A percentile compares a stretch with the other conserved stretches of the same genome.
Evolutionary conservation across 2,113 vertebrate genomes (phyloP).

Genomic region (Poecile atricapillus): DNA sequence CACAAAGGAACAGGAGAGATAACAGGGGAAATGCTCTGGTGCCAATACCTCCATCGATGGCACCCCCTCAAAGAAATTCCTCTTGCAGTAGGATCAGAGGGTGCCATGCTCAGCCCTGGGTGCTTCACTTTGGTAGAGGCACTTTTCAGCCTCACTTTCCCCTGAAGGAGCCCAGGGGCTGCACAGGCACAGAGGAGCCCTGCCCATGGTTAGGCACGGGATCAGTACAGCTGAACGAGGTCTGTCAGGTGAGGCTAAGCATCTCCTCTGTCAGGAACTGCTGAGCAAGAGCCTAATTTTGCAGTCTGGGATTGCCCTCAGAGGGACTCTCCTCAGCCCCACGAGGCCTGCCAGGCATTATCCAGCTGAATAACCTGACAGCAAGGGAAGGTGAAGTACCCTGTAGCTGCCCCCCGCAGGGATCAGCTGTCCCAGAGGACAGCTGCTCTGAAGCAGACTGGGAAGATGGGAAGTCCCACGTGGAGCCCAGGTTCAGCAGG

Average conservation of each 20-base stretch:
- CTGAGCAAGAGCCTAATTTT: not conserved
- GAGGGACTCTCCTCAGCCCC: not conserved
- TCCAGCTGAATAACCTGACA: not conserved
- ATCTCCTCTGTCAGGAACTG: not conserved
- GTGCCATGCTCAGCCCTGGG: not conserved
- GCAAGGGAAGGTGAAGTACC: not conserved
- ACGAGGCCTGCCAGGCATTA: not conserved
- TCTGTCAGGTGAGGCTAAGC: not conserved
- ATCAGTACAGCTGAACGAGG: not conserved
- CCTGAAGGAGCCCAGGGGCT: too few relatives aligned
- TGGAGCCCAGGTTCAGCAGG: rapidly evolving
- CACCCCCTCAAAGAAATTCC: not conserved
- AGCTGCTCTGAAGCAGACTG: not conserved
- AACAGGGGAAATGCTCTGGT: not conserved
- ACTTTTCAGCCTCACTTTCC: not conserved
- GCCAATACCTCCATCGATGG: not conserved
- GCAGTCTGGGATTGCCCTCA: not conserved
- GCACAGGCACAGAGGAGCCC: not conserved
- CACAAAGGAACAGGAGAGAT: not conserved
- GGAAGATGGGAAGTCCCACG: not conserved
- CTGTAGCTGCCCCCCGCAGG: rapidly evolving
- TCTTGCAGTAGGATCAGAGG: not conserved
- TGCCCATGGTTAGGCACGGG: not conserved
- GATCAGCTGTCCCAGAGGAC: not conserved
- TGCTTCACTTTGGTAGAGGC: not conserved